Conservation (phyloP, 1,140 invertebrate genomes). For the honey bee (Apis mellifera) region DNA sequence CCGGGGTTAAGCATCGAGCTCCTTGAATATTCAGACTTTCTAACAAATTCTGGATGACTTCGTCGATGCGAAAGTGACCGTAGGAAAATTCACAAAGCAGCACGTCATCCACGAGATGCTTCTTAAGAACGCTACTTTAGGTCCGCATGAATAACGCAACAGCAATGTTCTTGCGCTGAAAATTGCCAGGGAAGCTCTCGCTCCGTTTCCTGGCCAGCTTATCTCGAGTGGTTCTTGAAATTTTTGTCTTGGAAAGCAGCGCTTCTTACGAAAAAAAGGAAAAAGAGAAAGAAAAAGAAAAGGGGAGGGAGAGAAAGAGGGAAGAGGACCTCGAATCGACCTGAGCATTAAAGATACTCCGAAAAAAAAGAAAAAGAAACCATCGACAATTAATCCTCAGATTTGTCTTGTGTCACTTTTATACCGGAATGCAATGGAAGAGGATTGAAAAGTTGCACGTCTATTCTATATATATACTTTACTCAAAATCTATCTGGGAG, state of each 20-base stretch:
- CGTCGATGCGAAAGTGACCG: conserved; percentile 10
- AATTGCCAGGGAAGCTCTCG: conserved; percentile 6
- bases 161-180: conserved; percentile 6
- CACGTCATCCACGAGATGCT: not conserved
- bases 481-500: too few species aligned
- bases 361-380: too few species aligned
- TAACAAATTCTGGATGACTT: not conserved
- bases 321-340: too few species aligned
- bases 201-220: conserved; percentile 2
- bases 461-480: too few species aligned
- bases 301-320: too few species aligned
- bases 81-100: conserved; percentile 2
- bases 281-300: too few species aligned
- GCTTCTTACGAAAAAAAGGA: not conserved
- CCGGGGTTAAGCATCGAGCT: too few species aligned
- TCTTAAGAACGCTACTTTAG: conserved; percentile 9
- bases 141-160: conserved; percentile 8
- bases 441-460: too few species aligned
- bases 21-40: not conserved
- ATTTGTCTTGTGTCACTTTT: too few species aligned
- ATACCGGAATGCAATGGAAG: too few species aligned
- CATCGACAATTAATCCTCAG: too few species aligned
- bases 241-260: conserved; percentile 1
- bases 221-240: conserved; percentile 4
- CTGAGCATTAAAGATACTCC: too few species aligned